These are phyloP conservation scores for Pogonocichla stellata DNA, from an alignment of 2,113 vertebrate species.

Conservation along the genomic window DNA sequence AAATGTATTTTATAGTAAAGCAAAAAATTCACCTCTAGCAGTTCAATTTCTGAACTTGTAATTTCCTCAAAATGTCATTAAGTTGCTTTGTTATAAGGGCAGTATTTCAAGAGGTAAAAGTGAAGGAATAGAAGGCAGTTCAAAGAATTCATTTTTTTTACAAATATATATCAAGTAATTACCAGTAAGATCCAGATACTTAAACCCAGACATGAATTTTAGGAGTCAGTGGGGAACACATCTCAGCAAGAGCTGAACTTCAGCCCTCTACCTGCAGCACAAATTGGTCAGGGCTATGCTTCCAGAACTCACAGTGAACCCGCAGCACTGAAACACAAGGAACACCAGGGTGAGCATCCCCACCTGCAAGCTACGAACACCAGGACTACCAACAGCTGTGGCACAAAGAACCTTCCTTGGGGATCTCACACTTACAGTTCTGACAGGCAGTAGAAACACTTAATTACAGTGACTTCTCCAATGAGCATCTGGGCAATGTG, in stretches of 20 bases:
- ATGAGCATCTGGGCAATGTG: background rate
- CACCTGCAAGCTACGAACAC: background rate
- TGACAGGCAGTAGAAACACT: background rate
- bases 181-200: background rate
- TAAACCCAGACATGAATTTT: background rate
- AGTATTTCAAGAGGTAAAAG: background rate
- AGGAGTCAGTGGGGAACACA: accelerated
- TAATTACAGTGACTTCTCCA: background rate
- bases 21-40: background rate
- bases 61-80: background rate
- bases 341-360: background rate
- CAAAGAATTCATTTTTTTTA: background rate
- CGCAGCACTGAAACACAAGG: accelerated
- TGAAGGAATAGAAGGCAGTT: background rate
- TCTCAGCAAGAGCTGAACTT: background rate
- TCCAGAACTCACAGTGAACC: background rate
- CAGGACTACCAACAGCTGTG: background rate
- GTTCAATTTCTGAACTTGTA: constrained; percentile 8
- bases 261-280: background rate
- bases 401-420: background rate
- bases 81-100: background rate
- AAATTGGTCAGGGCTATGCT: background rate
- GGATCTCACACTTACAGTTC: background rate
- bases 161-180: background rate
- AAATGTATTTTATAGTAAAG: background rate